Base-by-base conservation (phyloP, 2,888 invertebrate genomes). In the Monoplex corrugatus region DNA sequence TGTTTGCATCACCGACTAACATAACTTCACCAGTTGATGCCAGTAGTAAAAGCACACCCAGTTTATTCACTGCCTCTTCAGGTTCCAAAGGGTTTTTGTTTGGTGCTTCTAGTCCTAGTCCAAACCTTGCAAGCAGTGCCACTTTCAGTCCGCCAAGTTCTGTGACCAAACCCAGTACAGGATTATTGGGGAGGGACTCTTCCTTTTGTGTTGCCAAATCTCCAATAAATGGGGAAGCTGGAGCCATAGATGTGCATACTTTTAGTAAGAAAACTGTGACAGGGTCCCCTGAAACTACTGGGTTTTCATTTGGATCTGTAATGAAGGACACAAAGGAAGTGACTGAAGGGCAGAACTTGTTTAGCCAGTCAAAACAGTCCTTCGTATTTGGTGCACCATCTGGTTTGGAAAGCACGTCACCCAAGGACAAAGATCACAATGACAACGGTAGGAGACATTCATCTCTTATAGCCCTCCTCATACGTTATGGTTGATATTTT, bases 1-100 rank as follows among this genome's bases (percentile, higher is more conserved):
- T 63, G 10, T 86, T 86, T 72, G 19, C 68, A 32, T 68, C 85
- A 28, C 13, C 44, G n/a, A n/a, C n/a, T n/a, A n/a, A n/a, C n/a
- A n/a, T n/a, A n/a, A n/a, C n/a, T 28, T 43, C 40, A 45, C n/a
- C 82, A 82, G 45, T 35, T 35, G 35, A n/a, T 32, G n/a, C 32
- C 1, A 10, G n/a, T n/a, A 63, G 85, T 85, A 23, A 32, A 40
- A 85, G 38, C 16, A n/a, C 16, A n/a, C 35, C 57, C 35, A 63
- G 28, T n/a, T 19, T 75, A 5, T 16, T 32, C 28, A 43, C 68
- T 68, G 40, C 19, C 16, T 13, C 35, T 68, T 35, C 75, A 28
- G 40, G 28, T n/a, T 28, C 75, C 45, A 13, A 35, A 40, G 85
- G 85, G n/a, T 85, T 86, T 89, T 78, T 57, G 45, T 85, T 86